phyloP scores from a whole-genome alignment of 2,888 invertebrate genomes.

The Oxytorus armatus region DNA sequence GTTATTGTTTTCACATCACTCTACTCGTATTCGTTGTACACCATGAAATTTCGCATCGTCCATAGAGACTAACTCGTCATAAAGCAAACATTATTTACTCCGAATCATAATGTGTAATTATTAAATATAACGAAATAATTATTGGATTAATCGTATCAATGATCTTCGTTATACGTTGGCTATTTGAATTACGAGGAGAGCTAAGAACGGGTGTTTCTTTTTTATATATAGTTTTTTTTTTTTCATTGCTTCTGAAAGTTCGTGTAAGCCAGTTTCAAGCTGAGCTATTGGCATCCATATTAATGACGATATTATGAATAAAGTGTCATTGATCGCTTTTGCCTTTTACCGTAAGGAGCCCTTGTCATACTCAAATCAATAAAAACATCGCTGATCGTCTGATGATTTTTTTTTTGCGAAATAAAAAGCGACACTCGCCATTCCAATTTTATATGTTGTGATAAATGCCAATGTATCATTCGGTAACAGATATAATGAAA shows the following conservation, averaged over 20 bases:
- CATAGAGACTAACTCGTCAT: conserved; percentile 30
- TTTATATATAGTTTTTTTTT: too few species aligned
- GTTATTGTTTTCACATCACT: conserved; percentile 1
- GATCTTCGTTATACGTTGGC: conserved; percentile 45
- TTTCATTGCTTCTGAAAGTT: conserved; percentile 12
- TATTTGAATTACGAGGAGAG: conserved; percentile 22
- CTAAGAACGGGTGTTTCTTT: conserved; percentile 5
- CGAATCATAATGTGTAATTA: conserved; percentile 37
- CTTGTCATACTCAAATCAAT: not conserved
- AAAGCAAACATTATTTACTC: conserved; percentile 25
- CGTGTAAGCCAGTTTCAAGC: conserved; percentile 17
- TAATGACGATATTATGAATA: conserved; percentile 20
- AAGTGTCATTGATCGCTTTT: conserved; percentile 3
- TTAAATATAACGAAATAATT: conserved; percentile 38
- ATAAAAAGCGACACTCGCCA: conserved; percentile 30
- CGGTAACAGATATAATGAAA: conserved; percentile 25
- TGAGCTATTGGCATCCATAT: conserved; percentile 24
- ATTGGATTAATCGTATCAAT: conserved; percentile 39
- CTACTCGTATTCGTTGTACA: conserved; percentile 12
- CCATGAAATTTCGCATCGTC: conserved; percentile 20
- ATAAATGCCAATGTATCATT: conserved; percentile 39
- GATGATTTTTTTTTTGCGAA: not conserved
- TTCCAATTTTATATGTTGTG: conserved; percentile 47
- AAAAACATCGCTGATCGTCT: not conserved
- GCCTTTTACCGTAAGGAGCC: not conserved